Evolutionary conservation across 2,888 invertebrate species (phyloP).

Genomic region (Cryptophagus acutangulus): DNA sequence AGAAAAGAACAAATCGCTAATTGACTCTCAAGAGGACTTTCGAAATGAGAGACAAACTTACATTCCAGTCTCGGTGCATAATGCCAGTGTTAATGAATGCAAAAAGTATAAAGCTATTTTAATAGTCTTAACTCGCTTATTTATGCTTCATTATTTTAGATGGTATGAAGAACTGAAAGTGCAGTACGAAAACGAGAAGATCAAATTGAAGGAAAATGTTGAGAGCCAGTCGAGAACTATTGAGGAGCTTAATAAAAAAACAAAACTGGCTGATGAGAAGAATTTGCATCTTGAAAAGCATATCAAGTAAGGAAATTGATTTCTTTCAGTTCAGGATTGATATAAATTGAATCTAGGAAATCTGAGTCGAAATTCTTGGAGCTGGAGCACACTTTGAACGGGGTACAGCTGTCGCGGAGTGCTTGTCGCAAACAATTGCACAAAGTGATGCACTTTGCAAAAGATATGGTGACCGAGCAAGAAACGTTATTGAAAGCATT

Average conservation of each 20-base stretch:
- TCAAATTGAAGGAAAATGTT: slow-evolving; percentile 54
- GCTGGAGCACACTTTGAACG: slow-evolving; percentile 47
- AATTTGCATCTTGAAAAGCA: slow-evolving; percentile 53
- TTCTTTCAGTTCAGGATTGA: background rate
- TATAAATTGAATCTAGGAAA: slow-evolving; percentile 40
- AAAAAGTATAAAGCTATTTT: slow-evolving; percentile 52
- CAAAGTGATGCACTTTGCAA: slow-evolving; percentile 52
- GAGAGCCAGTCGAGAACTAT: slow-evolving; percentile 49
- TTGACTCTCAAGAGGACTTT: slow-evolving; percentile 51
- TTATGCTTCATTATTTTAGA: slow-evolving; percentile 40
- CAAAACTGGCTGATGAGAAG: slow-evolving; percentile 51
- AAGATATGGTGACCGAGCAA: slow-evolving; percentile 52
- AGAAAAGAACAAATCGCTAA: slow-evolving; percentile 56
- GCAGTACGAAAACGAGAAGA: slow-evolving; percentile 66
- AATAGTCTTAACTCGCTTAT: too few species aligned
- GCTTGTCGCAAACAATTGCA: slow-evolving; percentile 52
- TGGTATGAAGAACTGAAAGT: slow-evolving; percentile 70
- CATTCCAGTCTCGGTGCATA: slow-evolving; percentile 62
- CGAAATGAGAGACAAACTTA: slow-evolving; percentile 52
- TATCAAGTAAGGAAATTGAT: slow-evolving; percentile 40
- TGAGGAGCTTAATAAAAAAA: slow-evolving; percentile 51
- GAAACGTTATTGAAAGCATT: slow-evolving; percentile 48
- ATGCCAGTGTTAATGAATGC: slow-evolving; percentile 66
- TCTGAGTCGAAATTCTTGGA: slow-evolving; percentile 48
- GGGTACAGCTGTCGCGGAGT: slow-evolving; percentile 50